These are phyloP conservation scores for Sceloporus undulatus DNA, from an alignment of 2,113 vertebrate species.

Conservation along the genomic window DNA sequence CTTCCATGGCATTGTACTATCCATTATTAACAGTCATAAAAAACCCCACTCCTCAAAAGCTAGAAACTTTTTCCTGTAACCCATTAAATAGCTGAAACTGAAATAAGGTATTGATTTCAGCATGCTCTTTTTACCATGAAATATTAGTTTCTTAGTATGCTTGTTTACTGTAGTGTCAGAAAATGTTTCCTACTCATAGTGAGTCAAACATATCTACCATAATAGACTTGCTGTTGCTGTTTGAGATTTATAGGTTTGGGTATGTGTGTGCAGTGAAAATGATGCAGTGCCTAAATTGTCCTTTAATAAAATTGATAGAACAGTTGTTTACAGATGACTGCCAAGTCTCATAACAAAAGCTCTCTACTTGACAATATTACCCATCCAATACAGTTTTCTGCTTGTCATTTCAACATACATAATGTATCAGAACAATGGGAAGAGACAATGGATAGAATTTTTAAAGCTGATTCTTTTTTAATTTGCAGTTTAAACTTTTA, in stretches of 20 bases:
- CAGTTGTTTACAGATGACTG: constrained; percentile 31
- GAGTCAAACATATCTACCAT: background rate
- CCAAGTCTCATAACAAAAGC: constrained; percentile 27
- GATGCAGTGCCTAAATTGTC: constrained; percentile 6
- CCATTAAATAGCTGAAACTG: background rate
- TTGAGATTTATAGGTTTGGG: background rate
- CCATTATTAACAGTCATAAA: background rate
- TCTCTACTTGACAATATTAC: constrained; percentile 25
- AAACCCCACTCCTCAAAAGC: background rate
- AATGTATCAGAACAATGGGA: constrained; percentile 19
- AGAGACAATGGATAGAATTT: constrained; percentile 12
- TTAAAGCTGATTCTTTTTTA: constrained; percentile 21
- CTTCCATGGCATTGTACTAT: background rate
- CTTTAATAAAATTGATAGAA: constrained; percentile 33
- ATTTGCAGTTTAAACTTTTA: constrained; percentile 32
- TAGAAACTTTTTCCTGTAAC: background rate
- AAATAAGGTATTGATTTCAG: background rate
- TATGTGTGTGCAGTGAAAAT: background rate
- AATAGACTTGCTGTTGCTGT: background rate
- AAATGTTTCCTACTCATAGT: background rate
- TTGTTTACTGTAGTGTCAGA: background rate
- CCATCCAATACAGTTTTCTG: constrained; percentile 40
- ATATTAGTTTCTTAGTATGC: background rate
- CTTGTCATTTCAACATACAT: constrained; percentile 37
- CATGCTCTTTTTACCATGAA: background rate